Evolutionary conservation across 2,797 vertebrate genomes (phyloP), one percentile per base, ranked within the genome.

Genomic region (Danio tinwini): DNA sequence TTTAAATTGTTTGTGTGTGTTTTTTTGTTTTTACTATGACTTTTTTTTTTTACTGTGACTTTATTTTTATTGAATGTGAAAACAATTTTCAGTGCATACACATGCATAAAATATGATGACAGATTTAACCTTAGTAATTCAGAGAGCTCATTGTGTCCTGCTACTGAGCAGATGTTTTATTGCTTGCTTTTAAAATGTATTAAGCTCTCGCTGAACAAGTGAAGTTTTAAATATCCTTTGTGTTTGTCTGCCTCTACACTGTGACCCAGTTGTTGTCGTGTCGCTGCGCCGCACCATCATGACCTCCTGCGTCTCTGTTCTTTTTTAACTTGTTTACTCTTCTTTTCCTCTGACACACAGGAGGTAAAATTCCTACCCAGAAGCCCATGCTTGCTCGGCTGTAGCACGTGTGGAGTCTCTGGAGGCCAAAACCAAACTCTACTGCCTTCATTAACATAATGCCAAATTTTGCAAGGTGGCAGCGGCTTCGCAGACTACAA

Each of bases 341-440:
- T 80, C 12, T 61, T 76, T 44, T 61, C 16, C 61, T 80, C 65
- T 44, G 9, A 70, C 65, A 67, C 64, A 47, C 82, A 94, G 93
- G 92, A 85, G 93, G 94, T 76, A 93, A 88, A 69, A 87, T 91
- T 37, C 87, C 91, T 7, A 86, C 88, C 77, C 92, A 87, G 85
- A 93, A 92, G 76, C 81, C 88, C 0, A 77, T 85, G 44, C 65
- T 71, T 0, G 92, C 94, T 73, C 92, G 88, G 21, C 91, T 95
- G 45, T 94, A 83, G 90, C 29, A 44, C 58, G 16, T n/a, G 5
- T 7, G 29, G 40, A 42, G 67, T 61, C 71, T 0, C 77, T 21
- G 59, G 44, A 42, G 74, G 45, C 40, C 49, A 44, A 37, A 78
- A 40, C 44, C 37, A 68, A 67, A 80, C 65, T 52, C 13, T 40